Evolutionary conservation across 2,888 invertebrate species (phyloP), one percentile per base, ranked within the genome.

Genomic region (Hymenopus coronatus): DNA sequence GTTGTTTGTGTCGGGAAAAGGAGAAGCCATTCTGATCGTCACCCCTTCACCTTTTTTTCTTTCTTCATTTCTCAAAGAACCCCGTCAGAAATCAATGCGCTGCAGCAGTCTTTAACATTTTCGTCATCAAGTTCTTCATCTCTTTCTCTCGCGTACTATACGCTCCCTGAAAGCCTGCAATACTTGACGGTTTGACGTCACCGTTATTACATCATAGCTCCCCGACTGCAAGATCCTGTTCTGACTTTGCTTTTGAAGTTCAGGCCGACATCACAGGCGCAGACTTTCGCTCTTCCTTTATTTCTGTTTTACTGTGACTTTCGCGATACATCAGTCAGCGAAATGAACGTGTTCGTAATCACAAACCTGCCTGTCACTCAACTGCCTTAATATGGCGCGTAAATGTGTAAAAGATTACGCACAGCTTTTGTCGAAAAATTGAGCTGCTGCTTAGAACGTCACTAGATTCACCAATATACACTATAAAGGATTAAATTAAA

Each of bases 171-270:
- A 85, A 85, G 85, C 46, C 85, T 85, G 46, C 46, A 85, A 85
- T 85, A 85, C 85, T 85, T 85, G 85, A 85, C 85, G 40, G 85
- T 85, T 70, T 85, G 85, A 85, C 85, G 85, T 85, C 85, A 85
- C 40, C 46, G 85, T 85, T 46, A 85, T 85, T 85, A 85, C 85
- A 85, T 85, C 28, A 85, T 85, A 40, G 85, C 40, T 85, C n/a
- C 46, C 27, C 46, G 9, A 27, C 46, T 46, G 54, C 20, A 70
- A 70, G 54, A 70, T 70, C 54, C 54, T 20, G 15, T 70, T 70
- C 20, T 25, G 25, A 6, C 25, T 25, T 25, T 70, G 15, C 54
- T 15, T 70, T 70, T 70, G 54, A 70, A 70, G 54, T 70, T 15
- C 25, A 25, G 54, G 6, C 25, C 20, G 54, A 70, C 25, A 70